These are phyloP conservation scores for Aspidiotus rigidus DNA, from an alignment of 2,888 invertebrate species.

Conservation along the genomic window DNA sequence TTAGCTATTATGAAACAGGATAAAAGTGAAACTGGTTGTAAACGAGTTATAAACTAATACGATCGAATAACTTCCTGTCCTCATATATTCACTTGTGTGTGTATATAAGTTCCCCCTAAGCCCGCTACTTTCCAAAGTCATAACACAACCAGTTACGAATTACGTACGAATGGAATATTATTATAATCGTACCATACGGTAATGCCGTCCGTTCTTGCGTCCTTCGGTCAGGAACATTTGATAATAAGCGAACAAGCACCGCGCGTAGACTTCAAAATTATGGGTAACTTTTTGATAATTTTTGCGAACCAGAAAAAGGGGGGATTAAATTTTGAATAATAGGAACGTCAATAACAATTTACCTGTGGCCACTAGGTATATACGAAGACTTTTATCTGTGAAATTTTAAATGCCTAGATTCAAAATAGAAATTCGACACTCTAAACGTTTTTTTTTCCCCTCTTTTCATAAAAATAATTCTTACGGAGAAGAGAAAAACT, in stretches of 20 bases:
- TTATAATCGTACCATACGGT: background rate
- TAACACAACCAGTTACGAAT: slow-evolving; percentile 31
- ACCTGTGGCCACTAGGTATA: too few species aligned
- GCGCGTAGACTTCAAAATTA: too few species aligned
- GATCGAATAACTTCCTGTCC: slow-evolving; percentile 31
- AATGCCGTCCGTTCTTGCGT: background rate
- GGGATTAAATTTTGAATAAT: too few species aligned
- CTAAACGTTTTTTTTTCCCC: too few species aligned
- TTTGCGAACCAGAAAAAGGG: too few species aligned
- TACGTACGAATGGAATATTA: slow-evolving; percentile 15
- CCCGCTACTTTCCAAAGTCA: slow-evolving; percentile 32
- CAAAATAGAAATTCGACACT: too few species aligned
- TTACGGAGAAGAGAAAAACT: too few species aligned
- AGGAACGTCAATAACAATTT: too few species aligned
- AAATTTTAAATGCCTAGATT: too few species aligned
- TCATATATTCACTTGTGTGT: slow-evolving; percentile 20
- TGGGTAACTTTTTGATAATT: too few species aligned
- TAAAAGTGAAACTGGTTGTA: slow-evolving; percentile 33
- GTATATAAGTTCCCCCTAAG: slow-evolving; percentile 25
- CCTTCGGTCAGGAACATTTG: background rate
- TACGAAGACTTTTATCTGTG: too few species aligned
- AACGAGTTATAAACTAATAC: slow-evolving; percentile 30
- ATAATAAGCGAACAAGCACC: background rate
- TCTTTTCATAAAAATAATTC: too few species aligned
- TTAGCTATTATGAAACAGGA: slow-evolving; percentile 29